Evolutionary conservation across 1,140 invertebrate species (phyloP), one percentile per base, ranked within the genome.

Genomic region (Liolophura sinensis): DNA sequence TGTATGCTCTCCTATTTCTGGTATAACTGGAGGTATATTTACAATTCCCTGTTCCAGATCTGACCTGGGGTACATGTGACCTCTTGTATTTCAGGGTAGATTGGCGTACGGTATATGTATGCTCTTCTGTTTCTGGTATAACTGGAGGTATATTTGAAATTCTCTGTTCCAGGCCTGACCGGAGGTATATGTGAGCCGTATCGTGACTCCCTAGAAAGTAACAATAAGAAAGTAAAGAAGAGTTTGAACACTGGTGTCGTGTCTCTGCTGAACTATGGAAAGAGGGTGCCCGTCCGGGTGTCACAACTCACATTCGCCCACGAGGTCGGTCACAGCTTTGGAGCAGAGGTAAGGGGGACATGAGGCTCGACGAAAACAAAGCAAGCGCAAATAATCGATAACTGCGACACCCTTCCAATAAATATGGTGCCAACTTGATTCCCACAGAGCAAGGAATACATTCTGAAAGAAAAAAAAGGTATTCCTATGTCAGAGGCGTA

Each of bases 301-400:
- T 98, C 96, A 11, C 96, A 99, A 80, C 85, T 99, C 18, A 99
- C 97, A 12, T 87, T 99, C 64, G 98, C 97, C 11, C 97, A 99
- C 83, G 97, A 99, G 86, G 98, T 99, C 78, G 97, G 97, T 4
- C 97, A 99, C 80, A 99, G 99, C 85, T 99, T 99, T 87, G 97
- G 97, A 62, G 98, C 96, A 55, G 75, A 78, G 14, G 80, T 82
- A 75, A 75, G 81, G 14, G 14, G 50, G 50, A 15, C 50, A n/a
- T n/a, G n/a, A n/a, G n/a, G n/a, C n/a, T n/a, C n/a, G n/a, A n/a
- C n/a, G n/a, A n/a, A n/a, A n/a, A n/a, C n/a, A n/a, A n/a, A n/a
- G n/a, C n/a, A n/a, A n/a, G n/a, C n/a, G n/a, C n/a, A n/a, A n/a
- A n/a, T n/a, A n/a, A n/a, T n/a, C n/a, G n/a, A n/a, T n/a, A n/a